Conservation (phyloP, 2,797 vertebrate species). For the Hoplostethus mediterraneus region DNA sequence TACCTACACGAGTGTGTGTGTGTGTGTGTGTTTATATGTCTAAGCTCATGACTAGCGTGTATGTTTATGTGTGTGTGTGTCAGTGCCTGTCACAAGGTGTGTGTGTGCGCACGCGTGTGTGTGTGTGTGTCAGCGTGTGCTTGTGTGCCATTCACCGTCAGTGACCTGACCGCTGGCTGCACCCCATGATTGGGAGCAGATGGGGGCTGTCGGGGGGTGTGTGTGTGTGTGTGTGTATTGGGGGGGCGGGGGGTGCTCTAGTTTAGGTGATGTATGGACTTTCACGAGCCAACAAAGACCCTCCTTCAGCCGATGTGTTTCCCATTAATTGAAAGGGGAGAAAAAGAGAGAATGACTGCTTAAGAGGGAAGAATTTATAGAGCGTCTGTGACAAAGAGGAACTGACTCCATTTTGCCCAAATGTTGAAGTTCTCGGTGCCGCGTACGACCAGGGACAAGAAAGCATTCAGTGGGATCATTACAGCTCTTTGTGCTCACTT, state of each 20-base stretch:
- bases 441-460: slow-evolving; percentile 44
- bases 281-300: slow-evolving; percentile 76
- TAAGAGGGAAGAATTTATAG: slow-evolving; percentile 72
- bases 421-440: slow-evolving; percentile 23
- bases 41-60: too few relatives aligned
- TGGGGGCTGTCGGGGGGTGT: slow-evolving; percentile 71
- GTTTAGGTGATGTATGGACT: slow-evolving; percentile 84
- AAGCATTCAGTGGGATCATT: slow-evolving; percentile 60
- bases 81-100: slow-evolving; percentile 28
- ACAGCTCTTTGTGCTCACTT: slow-evolving; percentile 64
- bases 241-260: slow-evolving; percentile 60
- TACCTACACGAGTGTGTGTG: background rate
- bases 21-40: slow-evolving; percentile 1
- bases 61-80: slow-evolving; percentile 4
- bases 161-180: slow-evolving; percentile 83
- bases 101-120: slow-evolving; percentile 40
- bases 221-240: slow-evolving; percentile 39
- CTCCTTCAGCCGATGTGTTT: slow-evolving; percentile 73
- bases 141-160: slow-evolving; percentile 45
- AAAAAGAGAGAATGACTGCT: slow-evolving; percentile 64
- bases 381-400: slow-evolving; percentile 56
- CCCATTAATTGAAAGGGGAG: slow-evolving; percentile 77
- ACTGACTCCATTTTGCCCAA: slow-evolving; percentile 45
- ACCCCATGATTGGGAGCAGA: slow-evolving; percentile 86
- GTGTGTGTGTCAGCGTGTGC: slow-evolving; percentile 28